These are phyloP conservation scores for Borostomias antarcticus DNA, from an alignment of 2,797 vertebrate species.

Conservation along the genomic window DNA sequence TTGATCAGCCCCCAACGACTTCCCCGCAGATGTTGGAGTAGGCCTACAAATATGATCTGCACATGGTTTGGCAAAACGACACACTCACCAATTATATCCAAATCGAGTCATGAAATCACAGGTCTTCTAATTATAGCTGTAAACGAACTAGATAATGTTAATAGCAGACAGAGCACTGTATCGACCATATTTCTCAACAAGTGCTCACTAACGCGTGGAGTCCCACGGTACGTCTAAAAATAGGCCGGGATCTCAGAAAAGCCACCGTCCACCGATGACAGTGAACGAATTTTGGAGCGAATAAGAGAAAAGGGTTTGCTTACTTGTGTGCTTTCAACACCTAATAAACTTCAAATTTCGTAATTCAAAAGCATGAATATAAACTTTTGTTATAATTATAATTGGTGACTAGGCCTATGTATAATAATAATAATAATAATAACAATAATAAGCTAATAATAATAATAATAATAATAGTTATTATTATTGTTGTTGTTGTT, in stretches of 20 bases:
- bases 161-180: slow-evolving; percentile 45
- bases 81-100: slow-evolving; percentile 52
- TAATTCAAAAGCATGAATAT: slow-evolving; percentile 76
- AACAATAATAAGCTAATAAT: slow-evolving; percentile 1
- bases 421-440: slow-evolving; percentile 4
- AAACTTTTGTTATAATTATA: not conserved
- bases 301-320: slow-evolving; percentile 13
- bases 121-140: slow-evolving; percentile 56
- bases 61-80: slow-evolving; percentile 49
- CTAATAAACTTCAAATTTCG: slow-evolving; percentile 80
- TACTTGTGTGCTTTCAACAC: slow-evolving; percentile 68
- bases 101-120: slow-evolving; percentile 42
- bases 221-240: slow-evolving; percentile 29
- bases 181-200: slow-evolving; percentile 36
- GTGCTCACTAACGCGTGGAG: slow-evolving; percentile 20
- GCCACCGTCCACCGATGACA: slow-evolving; percentile 14
- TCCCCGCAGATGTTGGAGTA: slow-evolving; percentile 44
- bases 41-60: slow-evolving; percentile 49
- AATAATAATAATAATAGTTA: not conserved
- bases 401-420: too few species aligned
- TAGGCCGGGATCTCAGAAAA: slow-evolving; percentile 21
- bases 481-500: too few species aligned
- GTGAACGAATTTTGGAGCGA: slow-evolving; percentile 12
- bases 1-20: slow-evolving; percentile 41
- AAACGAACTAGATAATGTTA: slow-evolving; percentile 53